Conservation (phyloP, 64 coral and sea anemone genomes). For the Pocillopora damicornis region DNA sequence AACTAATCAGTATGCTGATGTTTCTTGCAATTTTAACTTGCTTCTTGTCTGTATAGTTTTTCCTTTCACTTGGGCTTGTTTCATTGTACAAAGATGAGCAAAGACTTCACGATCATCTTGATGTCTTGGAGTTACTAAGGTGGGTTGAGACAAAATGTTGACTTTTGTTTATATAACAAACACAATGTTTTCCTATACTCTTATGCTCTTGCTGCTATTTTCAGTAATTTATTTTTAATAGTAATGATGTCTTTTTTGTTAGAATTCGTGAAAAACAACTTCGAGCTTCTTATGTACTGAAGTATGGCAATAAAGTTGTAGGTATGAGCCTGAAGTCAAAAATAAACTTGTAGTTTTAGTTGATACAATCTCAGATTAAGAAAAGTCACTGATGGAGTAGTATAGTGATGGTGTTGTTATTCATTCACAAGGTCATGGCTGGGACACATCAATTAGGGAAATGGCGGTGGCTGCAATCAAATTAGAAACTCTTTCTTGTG, state of each 20-base stretch:
- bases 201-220: background rate
- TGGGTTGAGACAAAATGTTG: background rate
- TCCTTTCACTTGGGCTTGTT: slow-evolving; percentile 7
- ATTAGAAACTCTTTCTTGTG: slow-evolving; percentile 55
- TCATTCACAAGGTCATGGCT: slow-evolving; percentile 41
- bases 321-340: slow-evolving; percentile 29
- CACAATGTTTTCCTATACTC: too few species aligned
- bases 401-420: too few species aligned
- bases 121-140: slow-evolving; percentile 27
- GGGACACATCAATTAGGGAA: slow-evolving; percentile 60
- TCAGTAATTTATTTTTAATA: too few species aligned
- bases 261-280: slow-evolving; percentile 73
- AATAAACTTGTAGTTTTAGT: background rate
- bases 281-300: slow-evolving; percentile 57
- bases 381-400: too few species aligned
- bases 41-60: slow-evolving; percentile 2
- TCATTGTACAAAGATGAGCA: slow-evolving; percentile 7
- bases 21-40: background rate
- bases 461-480: slow-evolving; percentile 67
- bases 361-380: background rate
- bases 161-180: too few species aligned
- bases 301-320: slow-evolving; percentile 69
- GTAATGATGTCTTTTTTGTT: background rate
- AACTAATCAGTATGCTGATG: background rate
- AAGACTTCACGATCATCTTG: background rate